Percentiles rank a stretch among this genome's conserved stretches.
phyloP scores from a whole-genome alignment of 2,113 vertebrate genomes.

The Lipophrys pholis region DNA sequence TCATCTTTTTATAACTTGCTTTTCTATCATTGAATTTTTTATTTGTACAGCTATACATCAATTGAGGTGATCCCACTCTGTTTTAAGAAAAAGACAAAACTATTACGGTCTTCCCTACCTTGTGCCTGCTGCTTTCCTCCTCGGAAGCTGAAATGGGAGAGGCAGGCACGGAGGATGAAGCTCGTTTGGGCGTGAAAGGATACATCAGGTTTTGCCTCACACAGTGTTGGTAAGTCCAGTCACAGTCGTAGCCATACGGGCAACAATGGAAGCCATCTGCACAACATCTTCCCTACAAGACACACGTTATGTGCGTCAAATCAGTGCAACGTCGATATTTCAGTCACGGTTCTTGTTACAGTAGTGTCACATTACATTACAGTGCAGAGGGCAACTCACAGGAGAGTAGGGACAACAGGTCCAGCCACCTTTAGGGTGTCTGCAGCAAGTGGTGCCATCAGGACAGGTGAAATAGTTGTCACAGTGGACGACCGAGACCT shows the following conservation, averaged over 20 bases:
- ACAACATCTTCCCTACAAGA: conserved; percentile 73
- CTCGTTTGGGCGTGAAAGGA: conserved; percentile 34
- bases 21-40: too few species aligned
- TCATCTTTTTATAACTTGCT: too few species aligned
- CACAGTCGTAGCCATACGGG: conserved; percentile 65
- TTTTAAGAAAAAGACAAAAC: too few species aligned
- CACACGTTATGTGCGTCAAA: not conserved
- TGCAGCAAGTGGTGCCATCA: conserved; percentile 73
- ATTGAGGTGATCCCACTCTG: too few species aligned
- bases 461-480: conserved; percentile 44
- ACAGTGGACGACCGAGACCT: conserved; percentile 57
- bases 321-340: not conserved
- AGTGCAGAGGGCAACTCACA: conserved; percentile 49
- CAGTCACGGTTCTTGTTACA: not conserved
- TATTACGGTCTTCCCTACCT: conserved; percentile 31
- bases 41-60: too few species aligned
- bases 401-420: conserved; percentile 59
- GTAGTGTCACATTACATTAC: not conserved
- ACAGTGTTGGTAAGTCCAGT: conserved; percentile 52
- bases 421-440: conserved; percentile 57
- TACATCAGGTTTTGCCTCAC: conserved; percentile 44
- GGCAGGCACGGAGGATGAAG: conserved; percentile 41
- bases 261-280: conserved; percentile 74
- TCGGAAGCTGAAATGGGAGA: conserved; percentile 9
- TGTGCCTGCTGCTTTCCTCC: conserved; percentile 7